These are phyloP conservation scores for Nomada flava DNA, from an alignment of 2,888 invertebrate genomes.

Conservation along the genomic window DNA sequence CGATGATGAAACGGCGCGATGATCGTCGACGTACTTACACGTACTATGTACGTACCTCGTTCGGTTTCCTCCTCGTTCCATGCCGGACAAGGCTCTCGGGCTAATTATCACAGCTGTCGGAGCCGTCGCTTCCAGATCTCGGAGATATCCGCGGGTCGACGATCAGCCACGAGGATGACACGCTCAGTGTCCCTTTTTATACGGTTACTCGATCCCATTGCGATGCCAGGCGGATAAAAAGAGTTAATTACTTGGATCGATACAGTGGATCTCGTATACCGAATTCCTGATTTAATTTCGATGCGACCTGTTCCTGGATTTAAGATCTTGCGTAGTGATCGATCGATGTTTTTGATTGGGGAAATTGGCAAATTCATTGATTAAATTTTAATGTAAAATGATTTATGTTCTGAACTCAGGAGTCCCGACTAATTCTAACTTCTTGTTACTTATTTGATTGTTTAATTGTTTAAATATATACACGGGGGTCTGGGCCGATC, in stretches of 20 bases:
- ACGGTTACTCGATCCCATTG: not conserved
- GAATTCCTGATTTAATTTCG: not conserved
- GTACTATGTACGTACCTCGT: conserved; percentile 7
- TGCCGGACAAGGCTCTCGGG: conserved; percentile 24
- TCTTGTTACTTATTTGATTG: too few relatives aligned
- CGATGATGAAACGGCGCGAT: conserved; percentile 54
- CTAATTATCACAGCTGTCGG: conserved; percentile 56
- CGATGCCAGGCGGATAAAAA: not conserved
- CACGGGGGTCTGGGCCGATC: too few relatives aligned
- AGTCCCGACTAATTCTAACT: too few relatives aligned
- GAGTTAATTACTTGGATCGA: not conserved
- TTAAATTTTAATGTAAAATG: too few relatives aligned
- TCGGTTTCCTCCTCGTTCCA: conserved; percentile 26
- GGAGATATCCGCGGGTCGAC: conserved; percentile 22
- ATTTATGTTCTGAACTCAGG: too few relatives aligned
- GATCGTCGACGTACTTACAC: conserved; percentile 54
- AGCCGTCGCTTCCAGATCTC: conserved; percentile 43
- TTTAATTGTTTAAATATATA: too few relatives aligned
- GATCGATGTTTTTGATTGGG: too few relatives aligned
- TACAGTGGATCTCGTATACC: not conserved
- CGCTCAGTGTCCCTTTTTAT: not conserved
- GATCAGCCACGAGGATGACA: conserved; percentile 10
- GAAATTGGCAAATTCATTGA: too few relatives aligned
- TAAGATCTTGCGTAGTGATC: too few relatives aligned
- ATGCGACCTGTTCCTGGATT: too few relatives aligned